phyloP scores from a whole-genome alignment of 2,113 vertebrate species.

The Tachuris rubrigastra region DNA sequence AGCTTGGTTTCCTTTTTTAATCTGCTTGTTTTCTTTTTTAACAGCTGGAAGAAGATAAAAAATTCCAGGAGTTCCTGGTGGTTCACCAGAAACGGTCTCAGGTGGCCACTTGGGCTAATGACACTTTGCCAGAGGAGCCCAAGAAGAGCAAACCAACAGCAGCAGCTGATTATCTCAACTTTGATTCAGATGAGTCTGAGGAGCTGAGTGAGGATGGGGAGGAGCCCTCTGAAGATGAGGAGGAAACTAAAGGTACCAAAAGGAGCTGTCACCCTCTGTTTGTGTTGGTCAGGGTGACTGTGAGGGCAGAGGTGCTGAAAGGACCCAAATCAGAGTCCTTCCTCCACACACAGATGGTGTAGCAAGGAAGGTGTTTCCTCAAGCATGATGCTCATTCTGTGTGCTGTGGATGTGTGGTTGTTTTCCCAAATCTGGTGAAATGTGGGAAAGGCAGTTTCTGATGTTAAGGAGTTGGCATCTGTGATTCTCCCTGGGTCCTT shows the following conservation, averaged over 20 bases:
- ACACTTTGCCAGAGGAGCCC: slow-evolving; percentile 65
- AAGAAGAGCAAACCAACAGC: background rate
- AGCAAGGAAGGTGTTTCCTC: background rate
- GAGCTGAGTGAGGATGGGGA: slow-evolving; percentile 53
- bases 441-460: background rate
- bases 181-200: slow-evolving; percentile 81
- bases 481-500: background rate
- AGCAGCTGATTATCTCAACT: slow-evolving; percentile 91
- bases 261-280: background rate
- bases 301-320: background rate
- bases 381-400: background rate
- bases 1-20: too few species aligned
- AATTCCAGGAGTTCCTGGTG: slow-evolving; percentile 90
- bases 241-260: background rate
- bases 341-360: background rate
- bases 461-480: background rate
- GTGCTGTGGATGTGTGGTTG: background rate
- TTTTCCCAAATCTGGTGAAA: fast-evolving
- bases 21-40: background rate
- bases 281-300: background rate
- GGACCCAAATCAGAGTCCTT: fast-evolving
- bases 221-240: background rate
- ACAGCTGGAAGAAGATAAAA: slow-evolving; percentile 84
- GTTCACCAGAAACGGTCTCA: slow-evolving; percentile 88
- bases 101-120: slow-evolving; percentile 88